Percentiles rank a stretch among this genome's conserved stretches.
Conservation (phyloP, 2,113 vertebrate genomes). For the Catharus fuscescens region DNA sequence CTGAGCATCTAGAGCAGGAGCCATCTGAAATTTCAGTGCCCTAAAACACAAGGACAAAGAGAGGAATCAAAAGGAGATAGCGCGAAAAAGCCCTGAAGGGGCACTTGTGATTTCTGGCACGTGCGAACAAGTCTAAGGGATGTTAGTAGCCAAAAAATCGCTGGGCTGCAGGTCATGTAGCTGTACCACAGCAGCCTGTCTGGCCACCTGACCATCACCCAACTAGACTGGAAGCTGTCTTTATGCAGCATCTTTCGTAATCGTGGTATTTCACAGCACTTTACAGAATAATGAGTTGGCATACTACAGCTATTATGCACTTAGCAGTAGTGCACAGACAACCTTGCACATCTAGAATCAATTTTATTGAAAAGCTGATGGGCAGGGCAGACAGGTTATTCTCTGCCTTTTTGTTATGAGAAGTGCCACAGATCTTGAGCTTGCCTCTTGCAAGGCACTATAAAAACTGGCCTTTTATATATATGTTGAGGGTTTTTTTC, state of each 20-base stretch:
- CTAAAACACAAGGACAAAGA: not conserved
- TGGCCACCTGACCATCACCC: not conserved
- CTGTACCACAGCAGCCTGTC: not conserved
- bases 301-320: conserved; percentile 33
- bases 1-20: not conserved
- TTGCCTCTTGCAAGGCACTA: not conserved
- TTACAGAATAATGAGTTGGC: conserved; percentile 44
- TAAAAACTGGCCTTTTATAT: not conserved
- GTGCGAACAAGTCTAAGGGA: conserved; percentile 10
- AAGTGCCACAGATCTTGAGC: not conserved
- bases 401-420: conserved; percentile 30
- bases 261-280: not conserved
- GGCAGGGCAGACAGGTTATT: not conserved
- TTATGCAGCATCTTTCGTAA: not conserved
- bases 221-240: conserved; percentile 21
- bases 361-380: conserved; percentile 24
- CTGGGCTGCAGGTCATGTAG: conserved; percentile 21
- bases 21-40: not conserved
- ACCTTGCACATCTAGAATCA: conserved; percentile 12
- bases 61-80: not conserved
- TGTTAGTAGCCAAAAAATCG: not conserved
- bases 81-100: not conserved
- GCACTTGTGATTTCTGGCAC: not conserved
- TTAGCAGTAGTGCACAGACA: conserved; percentile 1
- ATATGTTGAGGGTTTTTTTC: not conserved